Percentiles rank a stretch among this genome's conserved stretches.
Evolutionary conservation across 2,888 invertebrate genomes (phyloP).

Genomic region (Eledone cirrhosa): DNA sequence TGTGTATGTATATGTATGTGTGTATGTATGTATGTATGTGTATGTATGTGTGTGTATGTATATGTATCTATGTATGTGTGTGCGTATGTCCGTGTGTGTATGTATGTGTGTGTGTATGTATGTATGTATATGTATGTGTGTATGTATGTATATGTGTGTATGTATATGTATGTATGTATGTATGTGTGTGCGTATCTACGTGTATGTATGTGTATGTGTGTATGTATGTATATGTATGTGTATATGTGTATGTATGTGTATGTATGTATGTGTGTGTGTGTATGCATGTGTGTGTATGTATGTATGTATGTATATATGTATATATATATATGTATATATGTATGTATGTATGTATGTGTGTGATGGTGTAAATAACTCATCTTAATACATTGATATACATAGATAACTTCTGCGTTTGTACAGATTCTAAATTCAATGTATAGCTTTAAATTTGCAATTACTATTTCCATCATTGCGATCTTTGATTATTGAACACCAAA

Average conservation of each 20-base stretch:
- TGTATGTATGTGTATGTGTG: not conserved
- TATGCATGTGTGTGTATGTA: not conserved
- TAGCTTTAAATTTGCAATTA: no score
- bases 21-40: not conserved
- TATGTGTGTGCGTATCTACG: not conserved
- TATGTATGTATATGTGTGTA: no score
- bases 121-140: not conserved
- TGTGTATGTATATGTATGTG: no score
- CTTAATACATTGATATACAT: no score
- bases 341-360: no score
- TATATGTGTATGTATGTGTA: not conserved
- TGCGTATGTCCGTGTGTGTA: not conserved
- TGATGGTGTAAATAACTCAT: no score
- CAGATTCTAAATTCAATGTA: no score
- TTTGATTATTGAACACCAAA: no score
- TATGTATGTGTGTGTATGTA: not conserved
- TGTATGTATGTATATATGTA: not conserved
- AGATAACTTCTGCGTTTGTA: no score
- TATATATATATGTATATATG: no score
- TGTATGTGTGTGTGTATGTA: not conserved
- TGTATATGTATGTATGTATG: not conserved
- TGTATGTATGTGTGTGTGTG: not conserved
- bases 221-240: not conserved
- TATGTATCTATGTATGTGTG: not conserved
- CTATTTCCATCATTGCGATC: no score